Conservation (phyloP, 2,113 vertebrate genomes). For the Chascanopsetta lugubris region DNA sequence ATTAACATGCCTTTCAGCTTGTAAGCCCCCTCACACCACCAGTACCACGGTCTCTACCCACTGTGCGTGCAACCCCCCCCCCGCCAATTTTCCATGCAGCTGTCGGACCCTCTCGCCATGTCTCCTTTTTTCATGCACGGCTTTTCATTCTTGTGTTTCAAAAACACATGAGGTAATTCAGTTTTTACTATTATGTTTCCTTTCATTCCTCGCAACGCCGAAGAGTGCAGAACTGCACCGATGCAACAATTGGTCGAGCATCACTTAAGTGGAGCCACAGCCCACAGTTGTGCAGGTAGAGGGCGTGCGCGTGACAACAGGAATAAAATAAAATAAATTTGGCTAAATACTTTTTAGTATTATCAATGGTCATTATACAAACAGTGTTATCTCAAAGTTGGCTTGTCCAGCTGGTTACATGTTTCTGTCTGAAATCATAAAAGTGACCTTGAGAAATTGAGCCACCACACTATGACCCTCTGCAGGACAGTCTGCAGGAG, state of each 20-base stretch:
- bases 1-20: constrained; percentile 74
- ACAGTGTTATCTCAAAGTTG: no score
- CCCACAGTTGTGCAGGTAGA: neutral
- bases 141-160: constrained; percentile 68
- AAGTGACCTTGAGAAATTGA: no score
- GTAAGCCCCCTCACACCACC: constrained; percentile 52
- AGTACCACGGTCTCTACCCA: neutral
- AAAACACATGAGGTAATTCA: constrained; percentile 63
- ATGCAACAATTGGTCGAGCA: neutral
- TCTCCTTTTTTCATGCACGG: constrained; percentile 15
- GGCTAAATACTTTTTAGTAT: no score
- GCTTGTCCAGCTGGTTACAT: no score
- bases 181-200: constrained; percentile 25
- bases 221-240: constrained; percentile 9
- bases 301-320: no score
- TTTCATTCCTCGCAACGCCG: neutral
- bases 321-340: no score
- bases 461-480: no score
- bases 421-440: no score
- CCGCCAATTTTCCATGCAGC: constrained; percentile 70
- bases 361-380: no score
- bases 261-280: neutral
- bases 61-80: constrained; percentile 1
- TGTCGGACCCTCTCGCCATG: constrained; percentile 62
- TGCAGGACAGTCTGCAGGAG: no score